These are phyloP conservation scores for Spheniscus humboldti DNA, from an alignment of 2,797 vertebrate genomes.

Conservation along the genomic window DNA sequence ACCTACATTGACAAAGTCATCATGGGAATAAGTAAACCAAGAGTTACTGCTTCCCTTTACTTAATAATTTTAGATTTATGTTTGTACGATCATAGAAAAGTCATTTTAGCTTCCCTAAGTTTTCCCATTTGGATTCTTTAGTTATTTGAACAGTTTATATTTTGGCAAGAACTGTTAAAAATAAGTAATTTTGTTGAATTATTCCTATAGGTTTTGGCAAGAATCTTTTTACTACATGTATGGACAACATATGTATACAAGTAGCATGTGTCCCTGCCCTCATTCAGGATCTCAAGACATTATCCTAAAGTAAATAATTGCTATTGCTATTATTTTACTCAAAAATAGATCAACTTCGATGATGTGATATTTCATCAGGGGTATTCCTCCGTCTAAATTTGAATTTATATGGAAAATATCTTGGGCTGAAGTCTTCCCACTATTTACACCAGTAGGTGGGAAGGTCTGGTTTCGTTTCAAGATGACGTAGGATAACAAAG, in stretches of 20 bases:
- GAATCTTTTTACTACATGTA: background rate
- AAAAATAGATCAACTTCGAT: background rate
- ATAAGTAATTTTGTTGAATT: background rate
- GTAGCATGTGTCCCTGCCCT: background rate
- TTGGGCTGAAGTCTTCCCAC: background rate
- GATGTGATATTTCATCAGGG: background rate
- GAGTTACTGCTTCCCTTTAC: background rate
- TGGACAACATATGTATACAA: background rate
- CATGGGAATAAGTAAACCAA: conserved; percentile 11
- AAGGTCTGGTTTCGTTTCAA: background rate
- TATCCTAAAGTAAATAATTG: background rate
- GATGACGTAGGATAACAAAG: background rate
- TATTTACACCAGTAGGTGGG: background rate
- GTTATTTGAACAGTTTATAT: background rate
- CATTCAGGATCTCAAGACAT: background rate
- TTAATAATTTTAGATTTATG: background rate
- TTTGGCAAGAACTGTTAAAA: conserved; percentile 13
- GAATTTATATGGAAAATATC: background rate
- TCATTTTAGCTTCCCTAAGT: background rate
- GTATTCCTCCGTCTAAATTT: background rate
- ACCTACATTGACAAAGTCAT: background rate
- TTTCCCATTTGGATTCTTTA: conserved; percentile 2
- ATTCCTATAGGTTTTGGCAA: background rate
- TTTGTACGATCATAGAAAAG: background rate
- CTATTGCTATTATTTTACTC: background rate